phyloP scores from a whole-genome alignment of 2,797 vertebrate genomes.

The Diplodus puntazzo region DNA sequence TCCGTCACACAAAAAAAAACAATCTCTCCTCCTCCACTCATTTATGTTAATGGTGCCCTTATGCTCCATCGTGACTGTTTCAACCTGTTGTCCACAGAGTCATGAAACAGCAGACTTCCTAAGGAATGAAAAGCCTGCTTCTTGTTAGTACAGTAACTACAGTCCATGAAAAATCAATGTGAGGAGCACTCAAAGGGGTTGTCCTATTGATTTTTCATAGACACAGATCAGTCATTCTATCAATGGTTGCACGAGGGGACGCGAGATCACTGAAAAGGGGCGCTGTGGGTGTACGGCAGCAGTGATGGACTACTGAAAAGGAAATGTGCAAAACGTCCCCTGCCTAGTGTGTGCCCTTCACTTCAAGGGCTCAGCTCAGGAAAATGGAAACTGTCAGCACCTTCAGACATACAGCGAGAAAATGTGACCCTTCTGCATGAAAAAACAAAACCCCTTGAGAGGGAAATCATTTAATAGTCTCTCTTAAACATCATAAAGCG shows the following conservation, averaged over 20 bases:
- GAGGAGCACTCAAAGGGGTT: conserved; percentile 64
- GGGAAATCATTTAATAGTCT: conserved; percentile 25
- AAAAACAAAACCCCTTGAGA: conserved; percentile 29
- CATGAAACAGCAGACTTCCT: conserved; percentile 11
- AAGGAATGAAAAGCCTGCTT: conserved; percentile 37
- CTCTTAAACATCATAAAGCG: conserved; percentile 50
- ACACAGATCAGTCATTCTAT: conserved; percentile 76
- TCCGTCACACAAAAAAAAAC: conserved; percentile 12
- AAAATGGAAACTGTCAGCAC: conserved; percentile 70
- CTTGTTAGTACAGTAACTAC: conserved; percentile 60
- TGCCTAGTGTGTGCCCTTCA: conserved; percentile 65
- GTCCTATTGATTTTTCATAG: conserved; percentile 78
- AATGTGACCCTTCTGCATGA: conserved; percentile 33
- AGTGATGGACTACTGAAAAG: conserved; percentile 62
- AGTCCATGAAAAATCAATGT: conserved; percentile 69
- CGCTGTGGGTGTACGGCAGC: conserved; percentile 29
- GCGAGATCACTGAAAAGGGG: conserved; percentile 14
- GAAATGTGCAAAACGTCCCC: conserved; percentile 67
- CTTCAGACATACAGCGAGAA: conserved; percentile 51
- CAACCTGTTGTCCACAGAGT: conserved; percentile 26
- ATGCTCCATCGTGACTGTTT: conserved; percentile 10
- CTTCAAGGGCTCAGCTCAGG: conserved; percentile 61
- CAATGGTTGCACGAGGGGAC: conserved; percentile 49
- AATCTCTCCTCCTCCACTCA: background rate
- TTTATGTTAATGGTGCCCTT: conserved; percentile 35